These are phyloP conservation scores for Pachliopta kotzebuea DNA, from an alignment of 2,888 invertebrate genomes.

Conservation along the genomic window DNA sequence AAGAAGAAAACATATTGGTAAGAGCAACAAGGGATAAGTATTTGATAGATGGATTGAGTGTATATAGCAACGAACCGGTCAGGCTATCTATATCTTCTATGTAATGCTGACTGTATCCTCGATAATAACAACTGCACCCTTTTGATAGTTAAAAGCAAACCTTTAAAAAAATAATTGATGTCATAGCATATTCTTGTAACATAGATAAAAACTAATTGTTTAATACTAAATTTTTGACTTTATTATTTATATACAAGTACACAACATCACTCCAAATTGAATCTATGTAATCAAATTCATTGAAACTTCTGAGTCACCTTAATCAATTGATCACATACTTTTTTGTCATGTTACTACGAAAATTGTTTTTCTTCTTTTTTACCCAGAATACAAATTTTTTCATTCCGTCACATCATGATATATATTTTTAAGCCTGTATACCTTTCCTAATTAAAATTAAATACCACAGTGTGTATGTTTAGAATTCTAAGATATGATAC, in stretches of 20 bases:
- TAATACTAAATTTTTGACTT: slow-evolving; percentile 16
- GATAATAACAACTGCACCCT: too few species aligned
- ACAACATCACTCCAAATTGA: neutral
- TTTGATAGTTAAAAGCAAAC: too few species aligned
- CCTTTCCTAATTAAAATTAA: slow-evolving; percentile 23
- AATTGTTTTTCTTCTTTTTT: too few species aligned
- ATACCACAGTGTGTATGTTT: slow-evolving; percentile 3
- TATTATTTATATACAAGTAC: slow-evolving; percentile 6
- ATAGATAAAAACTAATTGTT: neutral
- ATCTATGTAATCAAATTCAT: neutral
- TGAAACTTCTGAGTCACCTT: slow-evolving; percentile 1
- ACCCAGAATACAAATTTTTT: neutral
- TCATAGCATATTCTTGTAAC: neutral
- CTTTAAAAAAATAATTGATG: too few species aligned
- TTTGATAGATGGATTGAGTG: too few species aligned
- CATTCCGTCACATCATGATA: neutral
- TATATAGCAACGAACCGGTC: too few species aligned
- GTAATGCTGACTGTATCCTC: too few species aligned
- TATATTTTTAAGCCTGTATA: slow-evolving; percentile 5
- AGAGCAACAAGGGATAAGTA: too few species aligned
- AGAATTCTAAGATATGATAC: slow-evolving; percentile 4
- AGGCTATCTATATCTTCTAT: too few species aligned
- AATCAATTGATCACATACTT: slow-evolving; percentile 25
- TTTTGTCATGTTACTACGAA: neutral
- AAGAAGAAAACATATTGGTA: too few species aligned